phyloP scores from a whole-genome alignment of 2,113 vertebrate species.

The Tretioscincus oriximinensis region DNA sequence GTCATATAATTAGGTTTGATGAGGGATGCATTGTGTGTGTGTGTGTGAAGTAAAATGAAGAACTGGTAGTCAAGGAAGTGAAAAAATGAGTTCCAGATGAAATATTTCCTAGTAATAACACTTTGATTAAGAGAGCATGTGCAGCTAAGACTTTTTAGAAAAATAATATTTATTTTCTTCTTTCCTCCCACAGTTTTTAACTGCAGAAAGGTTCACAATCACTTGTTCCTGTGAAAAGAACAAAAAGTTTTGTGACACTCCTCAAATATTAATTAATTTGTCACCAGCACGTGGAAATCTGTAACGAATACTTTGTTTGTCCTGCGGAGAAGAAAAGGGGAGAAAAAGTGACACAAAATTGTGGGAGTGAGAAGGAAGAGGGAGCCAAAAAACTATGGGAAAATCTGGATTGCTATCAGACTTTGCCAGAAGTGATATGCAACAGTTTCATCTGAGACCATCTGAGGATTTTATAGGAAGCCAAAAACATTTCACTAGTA shows the following conservation, averaged over 20 bases:
- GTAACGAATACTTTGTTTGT: background rate
- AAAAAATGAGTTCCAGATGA: constrained; percentile 50
- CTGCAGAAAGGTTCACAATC: background rate
- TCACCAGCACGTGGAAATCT: background rate
- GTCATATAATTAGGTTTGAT: constrained; percentile 44
- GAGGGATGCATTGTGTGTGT: constrained; percentile 39
- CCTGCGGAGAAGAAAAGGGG: background rate
- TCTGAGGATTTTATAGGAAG: background rate
- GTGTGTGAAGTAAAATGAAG: constrained; percentile 34
- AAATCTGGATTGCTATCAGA: background rate
- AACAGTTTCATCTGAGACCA: background rate
- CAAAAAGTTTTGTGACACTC: background rate
- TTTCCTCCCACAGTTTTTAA: background rate
- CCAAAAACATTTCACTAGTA: background rate
- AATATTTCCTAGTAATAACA: constrained; percentile 48
- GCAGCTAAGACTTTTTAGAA: constrained; percentile 16
- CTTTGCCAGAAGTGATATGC: background rate
- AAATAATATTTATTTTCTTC: constrained; percentile 25
- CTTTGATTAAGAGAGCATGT: constrained; percentile 45
- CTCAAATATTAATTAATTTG: constrained; percentile 1
- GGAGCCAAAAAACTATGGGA: background rate
- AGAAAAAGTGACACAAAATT: background rate
- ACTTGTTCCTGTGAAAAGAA: background rate
- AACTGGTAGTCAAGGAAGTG: constrained; percentile 35
- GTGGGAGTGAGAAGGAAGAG: background rate